Conservation (phyloP, 1,140 invertebrate species). For the Ericerus pela region DNA sequence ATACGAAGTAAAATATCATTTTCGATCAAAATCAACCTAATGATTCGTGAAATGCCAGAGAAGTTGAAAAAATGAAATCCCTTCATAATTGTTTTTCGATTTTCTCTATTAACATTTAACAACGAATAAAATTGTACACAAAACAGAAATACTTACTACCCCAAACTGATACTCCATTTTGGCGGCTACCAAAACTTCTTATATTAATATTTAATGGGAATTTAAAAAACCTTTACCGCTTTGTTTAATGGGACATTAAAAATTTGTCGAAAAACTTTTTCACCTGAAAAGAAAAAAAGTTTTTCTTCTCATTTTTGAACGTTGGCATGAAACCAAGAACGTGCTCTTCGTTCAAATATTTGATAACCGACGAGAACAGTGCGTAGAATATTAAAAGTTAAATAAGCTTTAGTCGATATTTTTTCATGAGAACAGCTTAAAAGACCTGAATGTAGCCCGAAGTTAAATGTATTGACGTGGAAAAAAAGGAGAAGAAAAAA, state of each 20-base stretch:
- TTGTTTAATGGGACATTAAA: slow-evolving; percentile 11
- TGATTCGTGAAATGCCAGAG: too few species aligned
- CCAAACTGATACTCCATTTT: background rate
- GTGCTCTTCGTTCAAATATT: background rate
- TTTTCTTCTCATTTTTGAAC: too few species aligned
- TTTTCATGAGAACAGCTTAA: too few species aligned
- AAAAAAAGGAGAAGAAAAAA: too few species aligned
- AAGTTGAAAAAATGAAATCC: background rate
- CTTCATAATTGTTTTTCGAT: too few species aligned
- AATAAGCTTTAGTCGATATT: too few species aligned
- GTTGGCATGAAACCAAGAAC: slow-evolving; percentile 2
- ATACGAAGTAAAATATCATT: too few species aligned
- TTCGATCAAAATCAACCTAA: too few species aligned
- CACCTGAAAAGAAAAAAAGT: too few species aligned
- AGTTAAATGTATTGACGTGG: too few species aligned
- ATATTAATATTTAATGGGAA: slow-evolving; percentile 10
- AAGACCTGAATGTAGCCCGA: too few species aligned
- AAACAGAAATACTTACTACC: slow-evolving; percentile 3
- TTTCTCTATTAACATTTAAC: slow-evolving; percentile 6
- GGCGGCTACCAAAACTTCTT: background rate
- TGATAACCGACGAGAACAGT: slow-evolving; percentile 7
- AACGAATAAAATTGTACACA: slow-evolving; percentile 1
- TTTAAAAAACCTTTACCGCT: slow-evolving; percentile 8
- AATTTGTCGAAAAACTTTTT: slow-evolving; percentile 8
- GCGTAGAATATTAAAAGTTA: slow-evolving; percentile 6